Conservation (phyloP, 2,888 invertebrate genomes). For the Amblyteles armatorius region DNA sequence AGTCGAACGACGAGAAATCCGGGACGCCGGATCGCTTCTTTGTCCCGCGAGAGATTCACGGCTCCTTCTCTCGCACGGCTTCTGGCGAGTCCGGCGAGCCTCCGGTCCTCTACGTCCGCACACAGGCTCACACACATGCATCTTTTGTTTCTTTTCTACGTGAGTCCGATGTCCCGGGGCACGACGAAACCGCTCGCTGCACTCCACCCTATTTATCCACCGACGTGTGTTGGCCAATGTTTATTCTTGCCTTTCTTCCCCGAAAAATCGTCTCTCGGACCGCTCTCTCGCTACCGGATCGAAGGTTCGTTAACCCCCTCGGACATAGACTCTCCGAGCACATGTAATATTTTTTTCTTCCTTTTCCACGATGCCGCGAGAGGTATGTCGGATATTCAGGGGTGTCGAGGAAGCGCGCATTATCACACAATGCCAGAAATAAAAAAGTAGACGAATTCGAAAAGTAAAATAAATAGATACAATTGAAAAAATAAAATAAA, state of each 20-base stretch:
- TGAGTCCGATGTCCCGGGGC: slow-evolving; percentile 20
- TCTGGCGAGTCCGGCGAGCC: slow-evolving; percentile 25
- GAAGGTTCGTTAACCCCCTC: slow-evolving; percentile 42
- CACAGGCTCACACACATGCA: not conserved
- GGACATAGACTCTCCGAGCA: not conserved
- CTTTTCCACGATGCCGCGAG: not conserved
- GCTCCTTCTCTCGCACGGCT: slow-evolving; percentile 29
- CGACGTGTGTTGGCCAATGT: slow-evolving; percentile 29
- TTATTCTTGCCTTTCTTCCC: slow-evolving; percentile 44
- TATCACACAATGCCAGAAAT: not conserved
- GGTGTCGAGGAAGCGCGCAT: not conserved
- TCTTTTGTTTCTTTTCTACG: not conserved
- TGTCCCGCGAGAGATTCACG: slow-evolving; percentile 42
- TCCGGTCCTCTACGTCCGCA: not conserved
- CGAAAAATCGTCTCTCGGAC: slow-evolving; percentile 24
- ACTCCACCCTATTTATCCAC: slow-evolving; percentile 40
- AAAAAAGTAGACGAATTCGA: not conserved
- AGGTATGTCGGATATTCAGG: not conserved
- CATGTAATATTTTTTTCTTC: not conserved
- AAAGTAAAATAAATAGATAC: too few relatives aligned
- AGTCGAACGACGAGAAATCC: slow-evolving; percentile 47
- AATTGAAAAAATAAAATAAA: too few relatives aligned
- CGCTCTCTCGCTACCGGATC: slow-evolving; percentile 10
- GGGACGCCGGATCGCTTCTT: slow-evolving; percentile 39
- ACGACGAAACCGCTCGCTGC: slow-evolving; percentile 30